phyloP scores from a whole-genome alignment of 2,888 invertebrate genomes.

The Liodrosophila aerea region DNA sequence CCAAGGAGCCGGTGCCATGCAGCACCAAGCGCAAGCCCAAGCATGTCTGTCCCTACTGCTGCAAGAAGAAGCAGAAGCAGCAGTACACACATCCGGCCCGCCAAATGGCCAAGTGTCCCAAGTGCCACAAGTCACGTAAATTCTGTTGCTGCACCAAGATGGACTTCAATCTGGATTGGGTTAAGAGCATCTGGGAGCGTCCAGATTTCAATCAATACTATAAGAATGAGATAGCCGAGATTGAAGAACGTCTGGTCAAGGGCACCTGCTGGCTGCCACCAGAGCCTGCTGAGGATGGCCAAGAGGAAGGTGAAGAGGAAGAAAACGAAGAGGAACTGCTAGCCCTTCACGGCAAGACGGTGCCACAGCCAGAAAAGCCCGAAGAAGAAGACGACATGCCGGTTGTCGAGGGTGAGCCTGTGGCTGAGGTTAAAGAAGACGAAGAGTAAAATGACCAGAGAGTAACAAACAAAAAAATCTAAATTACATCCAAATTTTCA shows the following conservation, averaged over 20 bases:
- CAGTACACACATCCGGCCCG: conserved; percentile 61
- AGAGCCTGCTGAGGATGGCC: conserved; percentile 32
- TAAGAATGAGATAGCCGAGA: conserved; percentile 71
- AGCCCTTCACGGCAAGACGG: conserved; percentile 56
- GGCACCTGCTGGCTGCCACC: conserved; percentile 67
- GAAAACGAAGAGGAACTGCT: conserved; percentile 31
- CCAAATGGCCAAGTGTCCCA: conserved; percentile 67
- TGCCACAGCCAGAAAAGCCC: background rate
- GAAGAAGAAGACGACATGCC: background rate
- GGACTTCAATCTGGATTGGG: conserved; percentile 76
- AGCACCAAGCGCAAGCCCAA: conserved; percentile 64
- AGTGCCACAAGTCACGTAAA: conserved; percentile 70
- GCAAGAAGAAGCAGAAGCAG: conserved; percentile 63
- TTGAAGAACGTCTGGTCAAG: conserved; percentile 64
- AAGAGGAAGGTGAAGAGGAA: conserved; percentile 44
- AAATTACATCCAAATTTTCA: background rate
- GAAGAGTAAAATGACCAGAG: conserved; percentile 23
- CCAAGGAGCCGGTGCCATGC: conserved; percentile 63
- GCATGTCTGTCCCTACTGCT: conserved; percentile 71
- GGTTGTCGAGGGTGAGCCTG: background rate
- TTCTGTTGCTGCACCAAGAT: conserved; percentile 76
- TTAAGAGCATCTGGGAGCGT: conserved; percentile 77
- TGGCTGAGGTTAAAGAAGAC: conserved; percentile 17
- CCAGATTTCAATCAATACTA: conserved; percentile 78
- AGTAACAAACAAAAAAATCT: background rate